Evolutionary conservation across 2,113 vertebrate genomes (phyloP).

Genomic region (Caracal caracal): DNA sequence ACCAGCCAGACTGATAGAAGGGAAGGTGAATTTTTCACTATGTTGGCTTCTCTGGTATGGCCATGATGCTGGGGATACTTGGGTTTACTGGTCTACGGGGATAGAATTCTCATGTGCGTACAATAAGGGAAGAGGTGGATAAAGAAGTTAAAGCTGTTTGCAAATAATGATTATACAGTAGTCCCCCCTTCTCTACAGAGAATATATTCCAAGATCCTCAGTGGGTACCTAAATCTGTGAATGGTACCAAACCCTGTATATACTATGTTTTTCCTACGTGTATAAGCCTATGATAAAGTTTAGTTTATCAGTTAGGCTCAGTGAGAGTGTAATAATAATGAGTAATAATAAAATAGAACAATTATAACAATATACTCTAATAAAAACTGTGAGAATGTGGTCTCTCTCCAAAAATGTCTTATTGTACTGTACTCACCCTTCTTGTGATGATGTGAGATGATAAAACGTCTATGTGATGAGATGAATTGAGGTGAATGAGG

Average conservation of each 20-base stretch:
- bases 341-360: background rate
- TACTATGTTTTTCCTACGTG: background rate
- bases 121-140: background rate
- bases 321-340: background rate
- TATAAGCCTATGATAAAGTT: background rate
- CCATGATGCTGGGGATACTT: background rate
- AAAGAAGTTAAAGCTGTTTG: background rate
- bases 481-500: background rate
- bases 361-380: background rate
- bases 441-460: background rate
- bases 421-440: background rate
- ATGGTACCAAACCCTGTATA: background rate
- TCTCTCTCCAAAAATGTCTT: background rate
- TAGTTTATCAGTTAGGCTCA: background rate
- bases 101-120: background rate
- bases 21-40: background rate
- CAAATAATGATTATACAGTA: background rate
- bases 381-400: background rate
- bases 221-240: background rate
- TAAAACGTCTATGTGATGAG: background rate
- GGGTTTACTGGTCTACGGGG: background rate
- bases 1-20: background rate
- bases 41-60: background rate
- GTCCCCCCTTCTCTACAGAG: background rate
- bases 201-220: background rate